Conservation (phyloP, 1,140 invertebrate genomes). For the Zelostemma sp. region DNA sequence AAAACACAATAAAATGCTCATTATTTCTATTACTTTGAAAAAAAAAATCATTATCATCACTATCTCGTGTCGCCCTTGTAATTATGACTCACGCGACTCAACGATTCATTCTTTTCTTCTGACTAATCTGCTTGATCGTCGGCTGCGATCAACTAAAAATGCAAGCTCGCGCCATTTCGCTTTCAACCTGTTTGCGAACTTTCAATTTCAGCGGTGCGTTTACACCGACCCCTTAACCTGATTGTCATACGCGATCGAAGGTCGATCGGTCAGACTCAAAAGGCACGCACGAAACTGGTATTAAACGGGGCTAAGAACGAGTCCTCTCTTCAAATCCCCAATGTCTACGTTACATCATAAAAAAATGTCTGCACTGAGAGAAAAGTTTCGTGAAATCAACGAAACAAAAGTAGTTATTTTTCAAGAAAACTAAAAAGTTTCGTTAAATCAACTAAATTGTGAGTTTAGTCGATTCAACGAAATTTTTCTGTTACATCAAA, state of each 20-base stretch:
- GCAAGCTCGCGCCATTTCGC: conserved; percentile 19
- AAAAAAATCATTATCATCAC: too few relatives aligned
- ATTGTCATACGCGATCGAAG: conserved; percentile 37
- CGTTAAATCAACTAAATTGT: too few relatives aligned
- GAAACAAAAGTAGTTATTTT: too few relatives aligned
- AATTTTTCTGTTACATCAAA: too few relatives aligned
- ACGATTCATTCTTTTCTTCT: conserved; percentile 5
- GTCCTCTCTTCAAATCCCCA: conserved; percentile 26
- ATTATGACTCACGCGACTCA: conserved; percentile 11
- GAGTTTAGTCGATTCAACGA: too few relatives aligned
- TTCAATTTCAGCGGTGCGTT: conserved; percentile 39
- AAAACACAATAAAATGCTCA: too few relatives aligned
- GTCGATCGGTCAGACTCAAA: conserved; percentile 33
- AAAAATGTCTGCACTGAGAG: too few relatives aligned
- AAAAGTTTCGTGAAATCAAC: too few relatives aligned
- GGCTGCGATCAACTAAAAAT: conserved; percentile 26
- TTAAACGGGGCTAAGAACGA: conserved; percentile 19
- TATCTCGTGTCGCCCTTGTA: too few relatives aligned
- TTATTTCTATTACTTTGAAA: too few relatives aligned
- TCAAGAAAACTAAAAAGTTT: too few relatives aligned
- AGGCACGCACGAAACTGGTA: conserved; percentile 32
- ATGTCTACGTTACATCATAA: too few relatives aligned
- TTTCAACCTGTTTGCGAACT: conserved; percentile 42
- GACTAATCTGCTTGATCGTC: conserved; percentile 21
- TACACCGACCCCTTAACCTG: conserved; percentile 48